Base-by-base conservation (phyloP, 2,113 vertebrate genomes). In the Peromyscus maniculatus region DNA sequence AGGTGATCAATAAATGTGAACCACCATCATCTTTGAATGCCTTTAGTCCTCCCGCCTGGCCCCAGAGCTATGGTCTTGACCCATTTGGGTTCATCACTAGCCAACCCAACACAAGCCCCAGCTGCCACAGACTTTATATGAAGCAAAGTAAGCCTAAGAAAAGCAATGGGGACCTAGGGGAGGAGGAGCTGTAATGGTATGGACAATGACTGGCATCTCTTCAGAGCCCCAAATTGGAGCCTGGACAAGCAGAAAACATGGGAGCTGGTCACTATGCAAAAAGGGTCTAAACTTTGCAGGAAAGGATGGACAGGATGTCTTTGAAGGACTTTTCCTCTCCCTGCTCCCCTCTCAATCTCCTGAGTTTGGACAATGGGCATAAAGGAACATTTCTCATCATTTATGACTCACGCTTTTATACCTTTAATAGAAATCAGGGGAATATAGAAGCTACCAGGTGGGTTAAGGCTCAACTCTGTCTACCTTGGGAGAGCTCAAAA, bases 41-140 rank as follows among this genome's bases (percentile, higher is more conserved):
- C 0, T 6, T 36, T 17, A 1, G 0, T 3, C 26, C 2, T 36
- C 21, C 49, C 11, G 28, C 83, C 26, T 46, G 24, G 13, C 89
- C 5, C 11, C 59, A 77, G 67, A 80, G n/a, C 26, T 31, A 67
- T 74, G 8, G 5, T 80, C 28, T 90, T 19, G 39, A 10, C 21
- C 55, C 19, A 17, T 43, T 1, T 5, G 0, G 0, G 24, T 46
- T 31, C 7, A 36, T 79, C 22, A n/a, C 36, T 82, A 55, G 28
- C 36, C 31, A 84, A 7, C 33, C 49, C 13, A 22, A 7, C 2
- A 16, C 22, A 67, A 52, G 9, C 7, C n/a, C 13, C 46, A 33
- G 17, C 43, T 26, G 28, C 33, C 33, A n/a, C 6, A 9, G 13
- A 28, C 4, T 83, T 87, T n/a, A 39, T 67, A 49, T 3, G 31